Conservation (phyloP, 2,113 vertebrate species). For the Hemiprocne comata region DNA sequence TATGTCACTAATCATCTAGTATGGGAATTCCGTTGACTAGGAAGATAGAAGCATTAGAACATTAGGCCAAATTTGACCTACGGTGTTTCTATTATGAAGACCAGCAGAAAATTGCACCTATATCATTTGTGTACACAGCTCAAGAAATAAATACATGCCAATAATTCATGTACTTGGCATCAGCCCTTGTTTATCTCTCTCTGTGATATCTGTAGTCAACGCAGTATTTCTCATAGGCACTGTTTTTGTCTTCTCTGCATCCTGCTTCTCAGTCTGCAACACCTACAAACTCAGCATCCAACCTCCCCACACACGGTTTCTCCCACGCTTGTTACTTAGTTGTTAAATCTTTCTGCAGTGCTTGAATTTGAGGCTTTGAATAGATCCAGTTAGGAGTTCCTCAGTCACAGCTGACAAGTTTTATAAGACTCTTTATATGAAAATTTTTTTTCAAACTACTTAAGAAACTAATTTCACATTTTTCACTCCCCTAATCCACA, state of each 20-base stretch:
- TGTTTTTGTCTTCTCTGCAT: constrained; percentile 44
- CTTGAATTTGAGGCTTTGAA: constrained; percentile 43
- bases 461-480: not conserved
- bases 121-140: not conserved
- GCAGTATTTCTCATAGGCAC: constrained; percentile 4
- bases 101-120: constrained; percentile 37
- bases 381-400: constrained; percentile 40
- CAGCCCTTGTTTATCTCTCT: not conserved
- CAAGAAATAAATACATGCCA: not conserved
- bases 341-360: constrained; percentile 44
- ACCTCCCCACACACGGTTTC: not conserved
- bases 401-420: constrained; percentile 40
- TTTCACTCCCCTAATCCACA: not conserved
- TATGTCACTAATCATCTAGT: not conserved
- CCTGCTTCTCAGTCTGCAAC: constrained; percentile 53
- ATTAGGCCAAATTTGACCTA: constrained; percentile 14
- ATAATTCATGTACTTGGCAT: not conserved
- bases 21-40: constrained; percentile 18
- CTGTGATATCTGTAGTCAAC: not conserved
- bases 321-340: constrained; percentile 24
- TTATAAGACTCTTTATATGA: not conserved
- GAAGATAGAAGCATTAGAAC: not conserved
- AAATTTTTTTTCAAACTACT: not conserved
- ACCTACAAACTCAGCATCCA: constrained; percentile 60
- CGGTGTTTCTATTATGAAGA: constrained; percentile 4